Evolutionary conservation across 2,888 invertebrate genomes (phyloP), one percentile per base, ranked within the genome.

Genomic region (Ectemnius cavifrons): DNA sequence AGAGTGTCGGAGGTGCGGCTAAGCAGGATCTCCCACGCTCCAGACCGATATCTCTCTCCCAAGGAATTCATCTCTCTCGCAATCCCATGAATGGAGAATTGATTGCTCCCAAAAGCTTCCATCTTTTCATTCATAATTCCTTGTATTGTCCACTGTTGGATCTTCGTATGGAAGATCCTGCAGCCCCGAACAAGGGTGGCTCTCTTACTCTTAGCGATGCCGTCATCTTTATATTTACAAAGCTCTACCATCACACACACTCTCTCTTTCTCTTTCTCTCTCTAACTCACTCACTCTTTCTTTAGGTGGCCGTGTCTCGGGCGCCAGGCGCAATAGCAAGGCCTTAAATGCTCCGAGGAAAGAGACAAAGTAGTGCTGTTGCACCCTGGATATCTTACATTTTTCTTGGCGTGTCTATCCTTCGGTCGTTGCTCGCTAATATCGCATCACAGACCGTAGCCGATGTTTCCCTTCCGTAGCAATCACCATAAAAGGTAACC

Each of bases 401-500:
- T 67, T 67, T 16, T 58, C 58, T 68, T 14, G 45, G 73, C 56
- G 45, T 58, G 46, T 72, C 61, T 70, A 28, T 49, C 67, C 63
- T 23, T 23, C 3, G 23, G 23, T 28, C 63, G 73, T 61, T 46
- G 64, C 13, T n/a, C 57, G 60, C 81, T 79, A 71, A 81, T 84
- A 80, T 77, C 84, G 81, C 84, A 87, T 86, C 80, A 86, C 86
- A 81, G 83, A 71, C 73, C 65, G 8, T 61, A 58, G 57, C 68
- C 58, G 75, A 84, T 78, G 73, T 79, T 84, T 80, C 70, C 79
- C 74, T 77, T 73, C 72, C 66, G 64, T 77, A 77, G 74, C 80
- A 86, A 90, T 90, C 86, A 87, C 90, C 90, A 89, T 90, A 90
- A 89, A 90, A 88, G 90, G 90, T 84, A 89, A 90, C 85, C 89